phyloP scores from a whole-genome alignment of 2,113 vertebrate genomes.

The Elanus axillaris region DNA sequence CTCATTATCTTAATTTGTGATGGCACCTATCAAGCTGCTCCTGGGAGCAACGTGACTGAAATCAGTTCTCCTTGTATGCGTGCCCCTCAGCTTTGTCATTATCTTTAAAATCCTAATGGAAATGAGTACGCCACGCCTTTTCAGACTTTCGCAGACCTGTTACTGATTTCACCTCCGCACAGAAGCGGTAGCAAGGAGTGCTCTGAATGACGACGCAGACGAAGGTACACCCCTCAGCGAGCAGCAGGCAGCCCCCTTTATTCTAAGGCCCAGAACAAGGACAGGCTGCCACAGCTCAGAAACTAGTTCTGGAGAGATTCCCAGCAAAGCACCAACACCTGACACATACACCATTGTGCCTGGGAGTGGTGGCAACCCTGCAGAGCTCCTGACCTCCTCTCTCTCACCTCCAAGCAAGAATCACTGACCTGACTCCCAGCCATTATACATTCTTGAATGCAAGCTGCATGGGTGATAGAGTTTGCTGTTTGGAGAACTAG shows the following conservation, averaged over 20 bases:
- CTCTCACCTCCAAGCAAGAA: neutral
- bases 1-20: neutral
- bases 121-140: neutral
- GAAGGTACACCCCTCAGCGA: rapidly evolving
- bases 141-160: neutral
- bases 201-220: rapidly evolving
- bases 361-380: neutral
- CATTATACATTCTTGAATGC: neutral
- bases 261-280: neutral
- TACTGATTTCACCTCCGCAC: neutral
- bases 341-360: rapidly evolving
- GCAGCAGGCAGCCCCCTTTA: neutral
- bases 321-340: neutral
- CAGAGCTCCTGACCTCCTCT: neutral
- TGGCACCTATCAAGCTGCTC: neutral
- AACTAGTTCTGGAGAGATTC: neutral
- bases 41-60: neutral
- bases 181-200: neutral
- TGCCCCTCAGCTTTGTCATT: neutral
- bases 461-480: neutral
- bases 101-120: neutral
- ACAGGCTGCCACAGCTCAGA: neutral
- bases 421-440: neutral
- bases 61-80: neutral
- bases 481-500: neutral